phyloP scores from a whole-genome alignment of 2,113 vertebrate genomes.

The Odocoileus virginianus region DNA sequence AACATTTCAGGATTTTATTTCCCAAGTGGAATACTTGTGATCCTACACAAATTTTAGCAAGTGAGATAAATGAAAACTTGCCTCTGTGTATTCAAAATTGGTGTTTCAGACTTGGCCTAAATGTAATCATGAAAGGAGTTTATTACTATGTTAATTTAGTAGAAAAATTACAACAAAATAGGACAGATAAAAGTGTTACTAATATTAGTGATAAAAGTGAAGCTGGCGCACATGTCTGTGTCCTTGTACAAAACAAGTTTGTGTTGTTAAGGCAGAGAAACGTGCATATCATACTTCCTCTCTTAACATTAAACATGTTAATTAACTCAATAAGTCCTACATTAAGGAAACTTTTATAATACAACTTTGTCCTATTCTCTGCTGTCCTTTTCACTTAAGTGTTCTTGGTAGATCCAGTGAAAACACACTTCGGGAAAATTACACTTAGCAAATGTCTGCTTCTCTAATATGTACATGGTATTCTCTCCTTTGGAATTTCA shows the following conservation, averaged over 20 bases:
- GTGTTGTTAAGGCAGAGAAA: background rate
- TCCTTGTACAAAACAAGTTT: background rate
- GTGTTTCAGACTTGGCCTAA: background rate
- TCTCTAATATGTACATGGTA: background rate
- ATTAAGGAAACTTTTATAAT: background rate
- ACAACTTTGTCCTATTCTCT: background rate
- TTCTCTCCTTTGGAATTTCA: background rate
- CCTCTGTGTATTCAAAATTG: background rate
- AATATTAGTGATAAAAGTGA: background rate
- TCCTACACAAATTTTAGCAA: conserved; percentile 6
- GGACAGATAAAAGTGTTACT: background rate
- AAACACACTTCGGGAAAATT: background rate
- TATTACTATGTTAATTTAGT: background rate
- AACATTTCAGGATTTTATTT: conserved; percentile 40
- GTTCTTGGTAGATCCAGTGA: background rate
- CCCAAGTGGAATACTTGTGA: background rate
- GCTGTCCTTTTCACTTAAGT: background rate
- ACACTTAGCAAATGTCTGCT: background rate
- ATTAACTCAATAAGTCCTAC: background rate
- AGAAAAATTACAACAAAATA: background rate
- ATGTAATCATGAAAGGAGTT: background rate
- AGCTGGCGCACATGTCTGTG: background rate
- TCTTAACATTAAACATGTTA: background rate
- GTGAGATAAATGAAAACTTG: background rate
- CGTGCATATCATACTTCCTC: background rate